Percentiles rank a stretch among this genome's conserved stretches.
Evolutionary conservation across 1,140 invertebrate species (phyloP).

Genomic region (Drosophila bifasciata): DNA sequence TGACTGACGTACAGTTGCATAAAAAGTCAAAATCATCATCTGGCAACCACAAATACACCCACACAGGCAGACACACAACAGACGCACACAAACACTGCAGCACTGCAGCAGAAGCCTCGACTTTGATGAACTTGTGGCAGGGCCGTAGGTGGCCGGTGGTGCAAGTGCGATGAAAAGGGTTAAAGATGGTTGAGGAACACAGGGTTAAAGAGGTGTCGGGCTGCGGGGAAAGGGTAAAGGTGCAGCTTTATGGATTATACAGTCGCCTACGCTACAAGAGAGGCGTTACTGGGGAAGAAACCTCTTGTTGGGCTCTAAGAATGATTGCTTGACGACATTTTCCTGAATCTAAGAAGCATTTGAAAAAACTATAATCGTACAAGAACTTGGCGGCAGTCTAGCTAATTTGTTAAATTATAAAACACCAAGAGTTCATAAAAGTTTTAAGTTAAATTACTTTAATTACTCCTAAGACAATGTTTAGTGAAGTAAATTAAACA

Average conservation of each 20-base stretch:
- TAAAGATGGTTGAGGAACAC: too few species aligned
- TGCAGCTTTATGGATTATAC: slow-evolving; percentile 22
- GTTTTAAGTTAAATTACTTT: too few species aligned
- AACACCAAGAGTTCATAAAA: too few species aligned
- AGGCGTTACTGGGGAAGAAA: neutral
- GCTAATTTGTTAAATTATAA: too few species aligned
- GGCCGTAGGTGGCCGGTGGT: neutral
- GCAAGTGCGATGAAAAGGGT: too few species aligned
- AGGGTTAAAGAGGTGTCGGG: neutral
- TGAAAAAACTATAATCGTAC: too few species aligned
- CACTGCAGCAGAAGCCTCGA: slow-evolving; percentile 32
- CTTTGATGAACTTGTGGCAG: slow-evolving; percentile 44
- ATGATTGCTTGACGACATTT: neutral
- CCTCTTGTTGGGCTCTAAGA: neutral
- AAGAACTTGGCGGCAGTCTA: too few species aligned
- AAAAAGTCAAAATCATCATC: slow-evolving; percentile 58
- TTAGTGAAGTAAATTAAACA: too few species aligned
- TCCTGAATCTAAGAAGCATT: too few species aligned
- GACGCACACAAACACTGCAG: neutral
- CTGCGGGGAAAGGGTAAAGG: neutral
- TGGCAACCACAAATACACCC: slow-evolving; percentile 46
- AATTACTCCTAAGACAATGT: too few species aligned
- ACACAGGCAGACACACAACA: slow-evolving; percentile 9
- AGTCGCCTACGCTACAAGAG: slow-evolving; percentile 22
- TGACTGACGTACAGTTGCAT: slow-evolving; percentile 71